phyloP scores from a whole-genome alignment of 2,113 vertebrate species.

The Leucosticte australis region DNA sequence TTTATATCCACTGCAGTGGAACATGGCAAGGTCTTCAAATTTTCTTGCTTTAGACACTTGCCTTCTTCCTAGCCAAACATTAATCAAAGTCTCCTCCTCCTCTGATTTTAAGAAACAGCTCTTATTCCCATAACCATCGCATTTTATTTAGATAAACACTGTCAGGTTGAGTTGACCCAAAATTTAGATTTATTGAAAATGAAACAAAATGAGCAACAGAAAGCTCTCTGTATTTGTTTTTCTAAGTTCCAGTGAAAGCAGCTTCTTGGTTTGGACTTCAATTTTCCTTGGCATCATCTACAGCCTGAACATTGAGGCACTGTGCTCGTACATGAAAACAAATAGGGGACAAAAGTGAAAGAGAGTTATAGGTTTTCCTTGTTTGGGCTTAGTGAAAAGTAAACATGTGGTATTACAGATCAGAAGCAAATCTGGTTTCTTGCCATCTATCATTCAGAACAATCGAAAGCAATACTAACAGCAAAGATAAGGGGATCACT shows the following conservation, averaged over 20 bases:
- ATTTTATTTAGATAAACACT: conserved; percentile 5
- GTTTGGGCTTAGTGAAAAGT: not conserved
- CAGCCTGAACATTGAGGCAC: conserved; percentile 9
- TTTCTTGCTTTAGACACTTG: not conserved
- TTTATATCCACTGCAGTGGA: not conserved
- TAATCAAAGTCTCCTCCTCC: not conserved
- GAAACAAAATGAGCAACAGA: conserved; percentile 19
- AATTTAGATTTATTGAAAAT: conserved; percentile 48
- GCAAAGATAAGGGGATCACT: not conserved
- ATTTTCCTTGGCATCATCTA: conserved; percentile 40
- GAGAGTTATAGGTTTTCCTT: not conserved
- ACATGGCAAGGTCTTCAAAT: not conserved
- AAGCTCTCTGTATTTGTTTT: conserved; percentile 37
- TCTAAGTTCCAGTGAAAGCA: conserved; percentile 22
- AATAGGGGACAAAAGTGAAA: not conserved
- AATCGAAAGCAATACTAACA: not conserved
- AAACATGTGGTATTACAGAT: not conserved
- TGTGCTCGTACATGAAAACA: not conserved
- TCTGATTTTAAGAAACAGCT: not conserved
- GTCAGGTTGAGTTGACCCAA: conserved; percentile 46
- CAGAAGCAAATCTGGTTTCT: not conserved
- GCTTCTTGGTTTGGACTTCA: conserved; percentile 26
- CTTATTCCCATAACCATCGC: not conserved
- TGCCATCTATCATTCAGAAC: not conserved
- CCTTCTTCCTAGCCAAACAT: not conserved